A percentile compares a stretch with the other conserved stretches of the same genome.
These are phyloP conservation scores for Callionymus lyra DNA, from an alignment of 2,113 vertebrate genomes.

Conservation along the genomic window DNA sequence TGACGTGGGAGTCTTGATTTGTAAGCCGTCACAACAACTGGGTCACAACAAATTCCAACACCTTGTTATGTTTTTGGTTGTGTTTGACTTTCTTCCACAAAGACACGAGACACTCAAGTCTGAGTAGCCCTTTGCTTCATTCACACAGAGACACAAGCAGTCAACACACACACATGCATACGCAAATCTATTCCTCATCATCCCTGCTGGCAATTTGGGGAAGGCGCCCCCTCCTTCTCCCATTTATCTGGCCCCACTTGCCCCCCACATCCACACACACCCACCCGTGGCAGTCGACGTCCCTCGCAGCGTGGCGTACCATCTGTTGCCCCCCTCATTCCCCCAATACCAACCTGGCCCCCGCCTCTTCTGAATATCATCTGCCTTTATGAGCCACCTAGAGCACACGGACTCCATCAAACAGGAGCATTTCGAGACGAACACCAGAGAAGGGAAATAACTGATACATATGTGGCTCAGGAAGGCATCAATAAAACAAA, in stretches of 20 bases:
- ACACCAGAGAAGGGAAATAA: too few relatives aligned
- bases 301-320: conserved; percentile 70
- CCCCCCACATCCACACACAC: conserved; percentile 28
- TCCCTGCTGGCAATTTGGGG: conserved; percentile 69
- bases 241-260: conserved; percentile 53
- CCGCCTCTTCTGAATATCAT: conserved; percentile 38
- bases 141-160: conserved; percentile 27
- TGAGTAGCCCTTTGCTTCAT: conserved; percentile 21
- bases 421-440: conserved; percentile 16
- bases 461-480: background rate
- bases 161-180: conserved; percentile 30
- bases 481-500: background rate
- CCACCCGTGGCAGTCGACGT: conserved; percentile 71
- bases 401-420: conserved; percentile 29
- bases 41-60: conserved; percentile 48
- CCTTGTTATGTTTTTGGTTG: conserved; percentile 23
- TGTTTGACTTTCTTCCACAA: conserved; percentile 26
- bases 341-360: conserved; percentile 35
- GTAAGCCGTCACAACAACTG: conserved; percentile 52
- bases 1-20: conserved; percentile 43
- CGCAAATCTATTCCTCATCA: conserved; percentile 40
- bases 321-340: conserved; percentile 60
- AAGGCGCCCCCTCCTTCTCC: conserved; percentile 41
- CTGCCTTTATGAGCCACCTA: conserved; percentile 7
- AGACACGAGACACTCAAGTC: conserved; percentile 37